Base-by-base conservation (phyloP, 1,140 invertebrate species). In the Chelonus insularis region DNA sequence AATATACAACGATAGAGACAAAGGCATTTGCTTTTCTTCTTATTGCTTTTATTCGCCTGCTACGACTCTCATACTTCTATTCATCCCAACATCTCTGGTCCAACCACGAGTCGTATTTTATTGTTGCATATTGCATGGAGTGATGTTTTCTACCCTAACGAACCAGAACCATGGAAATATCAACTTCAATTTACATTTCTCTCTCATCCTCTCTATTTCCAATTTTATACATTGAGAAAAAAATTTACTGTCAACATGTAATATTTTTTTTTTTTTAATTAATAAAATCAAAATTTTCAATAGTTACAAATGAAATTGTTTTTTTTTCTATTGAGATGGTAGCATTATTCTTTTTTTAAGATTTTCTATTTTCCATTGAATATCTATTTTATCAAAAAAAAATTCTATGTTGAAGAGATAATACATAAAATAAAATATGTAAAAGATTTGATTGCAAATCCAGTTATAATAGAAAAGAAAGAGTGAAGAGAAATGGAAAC, bases 111-210 rank as follows among this genome's bases (percentile, higher is more conserved):
- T 56, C 54, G 47, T 41, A 62, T 64, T 58, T 60, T 60, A 70
- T 68, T 66, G 68, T 68, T 68, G 70, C 66, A 72, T 71, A 71
- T 69, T 71, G 66, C 69, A 71, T 71, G 68, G 68, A 64, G 63
- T 67, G 63, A 54, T 50, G 65, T 69, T 68, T 66, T 71, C 64
- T 69, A 59, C 69, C 56, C 56, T 71, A 71, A 69, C 69, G 69
- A 71, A 66, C 64, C 64, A 66, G 60, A 62, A 60, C 57, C 57
- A 25, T 60, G 43, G 52, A 62, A 59, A 62, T 60, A 62, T 37
- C 59, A 14, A 39, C 48, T 37, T 51, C 34, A 48, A 50, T 52
- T 60, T 64, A 50, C 51, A 51, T 48, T 23, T 59, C 50, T 37
- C 45, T 55, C 34, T 2, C 23, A 14, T 32, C 25, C 25, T 32